Base-by-base conservation (phyloP, 2,888 invertebrate genomes). In the Dynastes maya region DNA sequence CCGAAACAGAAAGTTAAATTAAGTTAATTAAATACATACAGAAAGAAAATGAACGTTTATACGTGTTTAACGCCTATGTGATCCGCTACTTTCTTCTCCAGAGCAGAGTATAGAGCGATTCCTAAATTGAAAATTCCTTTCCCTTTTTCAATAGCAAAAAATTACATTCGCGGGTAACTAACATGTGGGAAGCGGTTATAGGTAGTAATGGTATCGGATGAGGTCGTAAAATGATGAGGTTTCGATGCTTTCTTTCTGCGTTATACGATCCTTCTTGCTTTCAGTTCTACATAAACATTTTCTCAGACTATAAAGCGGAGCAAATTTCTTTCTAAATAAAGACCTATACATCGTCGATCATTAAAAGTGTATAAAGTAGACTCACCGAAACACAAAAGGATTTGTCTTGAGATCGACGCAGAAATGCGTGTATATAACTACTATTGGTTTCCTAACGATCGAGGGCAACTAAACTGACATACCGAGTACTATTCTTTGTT, bases 81-180 rank as follows among this genome's bases (percentile, higher is more conserved):
- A 5, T n/a, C 13, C 16, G 32, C 32, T 37, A 37, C 32, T 37
- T 37, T 37, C 32, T 37, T 45, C 11, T 45, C 9, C 11, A 11
- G 45, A 45, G 45, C 45, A 11, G 8, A 45, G 45, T 8, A 45
- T 8, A 8, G 11, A 5, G 45, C 11, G 6, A 11, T 45, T 58
- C n/a, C 22, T 22, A 58, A 58, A 58, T 58, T 58, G 55, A 58
- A 58, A 58, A 58, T 58, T 58, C 55, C 55, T 8, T 58, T 58
- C 55, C 8, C 22, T 58, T 58, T 5, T 58, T 16, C 55, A 22
- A 16, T 8, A 27, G 55, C 6, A 58, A 22, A 58, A 58, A 58
- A 58, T 58, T 22, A 58, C 55, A 22, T 22, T 8, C n/a, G 55
- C 13, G 5, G 55, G n/a, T 58, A 58, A 58, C 55, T 58, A 58